A percentile compares a stretch with the other conserved stretches of the same genome.
Conservation (phyloP, 2,113 vertebrate genomes). For the Neoarius graeffei region DNA sequence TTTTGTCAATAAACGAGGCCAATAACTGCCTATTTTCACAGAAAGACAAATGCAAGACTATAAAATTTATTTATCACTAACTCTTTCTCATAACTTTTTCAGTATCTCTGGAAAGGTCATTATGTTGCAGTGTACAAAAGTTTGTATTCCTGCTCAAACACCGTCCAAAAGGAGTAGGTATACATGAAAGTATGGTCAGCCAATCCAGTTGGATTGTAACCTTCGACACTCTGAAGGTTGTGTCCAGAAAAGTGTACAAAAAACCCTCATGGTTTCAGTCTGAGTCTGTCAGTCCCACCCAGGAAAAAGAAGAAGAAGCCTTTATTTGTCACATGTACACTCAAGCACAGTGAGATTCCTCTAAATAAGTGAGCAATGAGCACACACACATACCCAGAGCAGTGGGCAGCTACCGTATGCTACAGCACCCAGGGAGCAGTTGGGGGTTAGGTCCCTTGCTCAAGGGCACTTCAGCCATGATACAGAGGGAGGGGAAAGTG, state of each 20-base stretch:
- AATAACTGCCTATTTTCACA: background rate
- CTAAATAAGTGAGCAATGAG: too few relatives aligned
- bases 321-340: too few relatives aligned
- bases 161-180: background rate
- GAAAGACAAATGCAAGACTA: background rate
- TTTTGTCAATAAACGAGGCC: background rate
- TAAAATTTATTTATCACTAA: background rate
- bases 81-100: background rate
- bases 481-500: too few relatives aligned
- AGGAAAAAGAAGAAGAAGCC: background rate
- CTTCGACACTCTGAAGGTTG: background rate
- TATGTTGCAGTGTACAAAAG: too few relatives aligned
- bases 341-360: too few relatives aligned
- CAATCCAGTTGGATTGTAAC: conserved; percentile 7
- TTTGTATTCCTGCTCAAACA: background rate
- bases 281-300: background rate
- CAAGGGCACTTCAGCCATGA: too few relatives aligned
- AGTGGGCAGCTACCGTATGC: too few relatives aligned
- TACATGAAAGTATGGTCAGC: background rate
- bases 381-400: too few relatives aligned
- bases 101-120: too few relatives aligned
- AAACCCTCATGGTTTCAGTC: background rate
- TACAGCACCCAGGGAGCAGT: too few relatives aligned
- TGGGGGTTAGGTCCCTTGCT: too few relatives aligned
- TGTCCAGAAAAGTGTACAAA: background rate